Base-by-base conservation (phyloP, 2,113 vertebrate species). In the Pelmatolapia mariae region DNA sequence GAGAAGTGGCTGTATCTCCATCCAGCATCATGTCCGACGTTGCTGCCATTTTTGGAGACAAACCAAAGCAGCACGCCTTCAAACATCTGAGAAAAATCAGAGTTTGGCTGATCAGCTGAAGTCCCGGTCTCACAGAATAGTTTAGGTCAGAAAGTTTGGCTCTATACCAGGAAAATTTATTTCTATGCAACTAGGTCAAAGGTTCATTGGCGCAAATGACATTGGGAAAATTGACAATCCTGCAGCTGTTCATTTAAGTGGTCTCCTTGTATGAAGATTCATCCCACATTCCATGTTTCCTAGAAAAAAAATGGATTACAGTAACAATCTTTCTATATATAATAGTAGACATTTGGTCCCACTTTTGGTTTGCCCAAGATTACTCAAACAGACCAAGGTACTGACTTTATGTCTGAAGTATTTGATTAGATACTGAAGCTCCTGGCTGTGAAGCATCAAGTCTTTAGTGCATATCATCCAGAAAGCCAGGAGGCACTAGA, bases 1-100 rank as follows among this genome's bases (percentile, higher is more conserved):
- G 19, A 53, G 19, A 53, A 53, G 19, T 53, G 52, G 19, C 9
- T n/a, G 52, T 53, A 53, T 53, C 52, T 53, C 5, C 19, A n/a
- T 53, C 52, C 19, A 53, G 19, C 19, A n/a, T 53, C 9, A 0
- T n/a, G 9, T 53, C 10, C 2, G 19, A n/a, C 2, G 9, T 53
- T 53, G 52, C 19, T 6, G 52, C 52, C 9, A 53, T n/a, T 10
- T 53, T 53, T 53, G 52, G 10, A 53, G 52, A 52, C 50, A 52
- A 52, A n/a, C 50, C 50, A 53, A n/a, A n/a, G 50, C 50, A 52
- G 50, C 1, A 3, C 9, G 0, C 52, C 52, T 53, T 9, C 52
- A 53, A 53, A 53, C 2, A 53, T 53, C 8, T 53, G 19, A 53
- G 50, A n/a, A 53, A 19, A 53, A 53, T 53, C 10, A 19, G 50